Evolutionary conservation across 2,113 vertebrate species (phyloP).

Genomic region (Benitochromis conjunctus): DNA sequence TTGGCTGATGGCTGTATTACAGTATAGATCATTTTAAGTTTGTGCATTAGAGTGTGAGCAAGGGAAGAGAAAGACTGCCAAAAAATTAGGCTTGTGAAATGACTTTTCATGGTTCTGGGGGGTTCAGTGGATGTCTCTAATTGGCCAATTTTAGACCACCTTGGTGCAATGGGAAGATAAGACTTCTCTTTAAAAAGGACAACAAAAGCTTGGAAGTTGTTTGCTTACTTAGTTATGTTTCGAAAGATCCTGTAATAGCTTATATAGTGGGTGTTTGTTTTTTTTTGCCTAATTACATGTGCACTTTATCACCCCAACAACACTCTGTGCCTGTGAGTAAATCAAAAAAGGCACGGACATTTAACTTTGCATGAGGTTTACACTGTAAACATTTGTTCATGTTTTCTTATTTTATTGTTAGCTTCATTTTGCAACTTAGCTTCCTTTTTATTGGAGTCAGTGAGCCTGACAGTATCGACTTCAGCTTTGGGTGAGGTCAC

Average conservation of each 20-base stretch:
- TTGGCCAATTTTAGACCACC: slow-evolving; percentile 27
- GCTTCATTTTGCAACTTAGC: too few relatives aligned
- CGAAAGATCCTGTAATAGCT: neutral
- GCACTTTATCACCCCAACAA: too few relatives aligned
- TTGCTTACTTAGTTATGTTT: neutral
- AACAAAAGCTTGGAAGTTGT: neutral
- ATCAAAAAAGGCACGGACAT: too few relatives aligned
- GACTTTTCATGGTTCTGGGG: slow-evolving; percentile 26
- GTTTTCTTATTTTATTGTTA: too few relatives aligned
- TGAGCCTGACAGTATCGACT: neutral
- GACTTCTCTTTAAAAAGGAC: neutral
- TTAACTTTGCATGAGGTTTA: too few relatives aligned
- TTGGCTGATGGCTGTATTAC: slow-evolving; percentile 11
- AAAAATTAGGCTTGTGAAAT: neutral
- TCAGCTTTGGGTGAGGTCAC: neutral
- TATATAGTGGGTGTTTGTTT: neutral
- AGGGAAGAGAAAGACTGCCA: neutral
- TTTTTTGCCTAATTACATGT: neutral
- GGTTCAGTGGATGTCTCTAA: slow-evolving; percentile 33
- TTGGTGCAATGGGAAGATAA: slow-evolving; percentile 30
- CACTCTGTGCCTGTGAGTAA: too few relatives aligned
- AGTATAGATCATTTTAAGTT: slow-evolving; percentile 4
- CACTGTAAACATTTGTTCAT: too few relatives aligned
- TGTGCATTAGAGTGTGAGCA: slow-evolving; percentile 19
- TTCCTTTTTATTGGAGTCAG: neutral